Percentiles rank a stretch among this genome's conserved stretches.
Conservation (phyloP, 2,888 invertebrate genomes). For the Neria commutata region DNA sequence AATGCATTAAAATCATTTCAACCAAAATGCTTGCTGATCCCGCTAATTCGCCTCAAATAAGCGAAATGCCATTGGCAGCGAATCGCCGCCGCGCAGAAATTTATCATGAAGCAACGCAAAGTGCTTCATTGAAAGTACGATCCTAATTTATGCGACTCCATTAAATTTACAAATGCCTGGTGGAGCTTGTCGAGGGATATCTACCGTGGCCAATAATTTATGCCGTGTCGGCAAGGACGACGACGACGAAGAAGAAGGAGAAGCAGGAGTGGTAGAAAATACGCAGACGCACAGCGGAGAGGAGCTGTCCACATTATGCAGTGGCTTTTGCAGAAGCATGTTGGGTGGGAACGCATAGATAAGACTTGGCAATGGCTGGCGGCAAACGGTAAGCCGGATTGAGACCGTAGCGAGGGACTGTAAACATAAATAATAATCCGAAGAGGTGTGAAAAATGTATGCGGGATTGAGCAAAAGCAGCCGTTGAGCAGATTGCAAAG, state of each 20-base stretch:
- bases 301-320: slow-evolving; percentile 51
- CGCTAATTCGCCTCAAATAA: no score
- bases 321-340: no score
- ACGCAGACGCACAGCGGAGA: no score
- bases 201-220: neutral
- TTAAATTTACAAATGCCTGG: slow-evolving; percentile 24
- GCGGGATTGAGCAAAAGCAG: neutral
- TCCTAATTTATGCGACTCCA: slow-evolving; percentile 41
- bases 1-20: no score
- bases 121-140: no score
- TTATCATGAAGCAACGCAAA: no score
- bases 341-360: neutral
- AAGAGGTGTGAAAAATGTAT: neutral
- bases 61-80: no score
- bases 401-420: neutral
- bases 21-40: no score
- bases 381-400: neutral
- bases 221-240: neutral
- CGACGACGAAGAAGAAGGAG: neutral
- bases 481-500: neutral
- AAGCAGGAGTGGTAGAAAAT: neutral
- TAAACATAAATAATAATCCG: slow-evolving; percentile 1
- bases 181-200: neutral
- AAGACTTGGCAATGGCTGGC: neutral
- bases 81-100: no score